A percentile compares a stretch with the other conserved stretches of the same genome.
Evolutionary conservation across 1,140 invertebrate genomes (phyloP).

Genomic region (Drosophila hydei): DNA sequence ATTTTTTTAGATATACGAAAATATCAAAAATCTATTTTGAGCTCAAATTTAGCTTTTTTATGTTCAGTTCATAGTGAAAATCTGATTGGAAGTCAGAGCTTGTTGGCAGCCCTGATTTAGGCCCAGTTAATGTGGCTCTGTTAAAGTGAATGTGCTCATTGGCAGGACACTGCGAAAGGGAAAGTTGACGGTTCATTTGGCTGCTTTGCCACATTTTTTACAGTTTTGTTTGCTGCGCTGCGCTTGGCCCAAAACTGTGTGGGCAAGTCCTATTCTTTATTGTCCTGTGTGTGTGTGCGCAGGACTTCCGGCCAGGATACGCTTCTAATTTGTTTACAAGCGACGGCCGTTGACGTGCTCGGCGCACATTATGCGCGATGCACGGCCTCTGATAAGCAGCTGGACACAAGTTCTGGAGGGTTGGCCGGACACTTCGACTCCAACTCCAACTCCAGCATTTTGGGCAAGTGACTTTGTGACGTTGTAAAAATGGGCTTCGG

Average conservation of each 20-base stretch:
- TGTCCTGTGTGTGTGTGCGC: constrained; percentile 11
- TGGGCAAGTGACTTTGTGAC: constrained; percentile 53
- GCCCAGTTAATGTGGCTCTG: not conserved
- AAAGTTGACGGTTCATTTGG: constrained; percentile 62
- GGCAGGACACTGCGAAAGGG: constrained; percentile 46
- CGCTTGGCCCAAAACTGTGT: constrained; percentile 20
- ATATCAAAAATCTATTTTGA: too few species aligned
- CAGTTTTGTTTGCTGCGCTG: constrained; percentile 52
- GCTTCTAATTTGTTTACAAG: constrained; percentile 79
- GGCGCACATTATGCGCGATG: constrained; percentile 73
- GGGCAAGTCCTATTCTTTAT: constrained; percentile 1
- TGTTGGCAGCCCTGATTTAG: not conserved
- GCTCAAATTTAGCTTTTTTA: too few species aligned
- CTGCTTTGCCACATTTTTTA: constrained; percentile 16
- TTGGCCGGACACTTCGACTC: constrained; percentile 6
- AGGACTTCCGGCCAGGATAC: constrained; percentile 77
- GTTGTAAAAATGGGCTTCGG: constrained; percentile 19
- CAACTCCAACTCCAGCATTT: not conserved
- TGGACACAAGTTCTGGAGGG: constrained; percentile 30
- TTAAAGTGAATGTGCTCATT: constrained; percentile 23
- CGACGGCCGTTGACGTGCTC: constrained; percentile 59
- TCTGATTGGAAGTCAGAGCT: not conserved
- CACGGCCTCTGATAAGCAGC: constrained; percentile 65
- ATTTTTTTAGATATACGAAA: too few species aligned
- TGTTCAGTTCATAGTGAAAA: not conserved